Evolutionary conservation across 2,797 vertebrate genomes (phyloP), one percentile per base, ranked within the genome.

Genomic region (Antennarius maculatus): DNA sequence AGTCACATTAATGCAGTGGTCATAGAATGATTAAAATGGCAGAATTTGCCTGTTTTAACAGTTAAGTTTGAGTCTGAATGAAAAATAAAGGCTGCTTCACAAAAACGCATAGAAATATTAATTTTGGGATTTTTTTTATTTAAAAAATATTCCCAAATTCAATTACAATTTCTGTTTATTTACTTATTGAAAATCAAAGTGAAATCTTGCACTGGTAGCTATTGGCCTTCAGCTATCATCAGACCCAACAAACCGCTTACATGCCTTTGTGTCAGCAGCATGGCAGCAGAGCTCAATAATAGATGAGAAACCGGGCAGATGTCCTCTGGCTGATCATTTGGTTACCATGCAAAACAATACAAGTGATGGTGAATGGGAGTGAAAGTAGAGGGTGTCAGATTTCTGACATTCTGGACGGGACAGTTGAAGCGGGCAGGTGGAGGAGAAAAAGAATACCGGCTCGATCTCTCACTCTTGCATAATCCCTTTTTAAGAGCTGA

Each of bases 281-380:
- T 78, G 62, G 76, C 69, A 74, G 68, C 74, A 43, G 66, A 71
- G 42, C 53, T 94, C 79, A 93, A 94, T 94, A 91, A 94, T 94
- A 73, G 74, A 95, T 91, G 85, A 69, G 83, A 71, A 78, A 84
- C 54, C 43, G 4, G 75, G 87, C 84, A 67, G 81, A 84, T 67
- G 54, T 91, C 65, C 81, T 80, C 63, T 11, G 28, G 52, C 74
- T 61, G 89, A 91, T 86, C 71, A 75, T 88, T 88, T 77, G 63
- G 91, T 92, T 91, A 88, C 89, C 80, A 81, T 90, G 93, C 86
- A 94, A 94, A 87, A 81, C 76, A 92, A 94, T 92, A 91, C 86
- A 60, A 51, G 77, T 31, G 71, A 74, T 83, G 84, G 87, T 77
- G 83, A 91, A 89, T 92, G 82, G 81, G 62, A 93, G 92, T 92